Evolutionary conservation across 2,888 invertebrate species (phyloP).

Genomic region (Eupithecia subumbrata): DNA sequence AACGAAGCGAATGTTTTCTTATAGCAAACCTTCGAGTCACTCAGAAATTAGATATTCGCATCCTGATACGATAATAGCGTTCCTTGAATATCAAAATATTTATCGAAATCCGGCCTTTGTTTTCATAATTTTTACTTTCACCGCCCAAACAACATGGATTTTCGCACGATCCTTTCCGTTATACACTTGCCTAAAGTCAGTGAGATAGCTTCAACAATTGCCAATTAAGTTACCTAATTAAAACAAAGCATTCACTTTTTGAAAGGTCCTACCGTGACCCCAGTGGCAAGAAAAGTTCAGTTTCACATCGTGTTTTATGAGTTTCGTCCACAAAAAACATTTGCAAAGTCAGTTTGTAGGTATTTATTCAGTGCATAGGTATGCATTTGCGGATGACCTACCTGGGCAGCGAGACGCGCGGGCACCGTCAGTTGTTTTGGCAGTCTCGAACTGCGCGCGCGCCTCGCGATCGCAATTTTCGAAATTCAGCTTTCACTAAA

Average conservation of each 20-base stretch:
- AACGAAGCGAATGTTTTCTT: neutral
- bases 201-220: neutral
- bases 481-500: conserved; percentile 49
- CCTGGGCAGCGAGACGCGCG: conserved; percentile 67
- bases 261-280: neutral
- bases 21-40: neutral
- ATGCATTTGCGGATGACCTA: conserved; percentile 66
- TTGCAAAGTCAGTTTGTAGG: neutral
- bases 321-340: conserved; percentile 4
- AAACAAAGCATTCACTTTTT: neutral
- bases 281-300: conserved; percentile 12
- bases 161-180: conserved; percentile 53
- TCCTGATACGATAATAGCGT: conserved; percentile 1
- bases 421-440: conserved; percentile 80
- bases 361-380: conserved; percentile 30
- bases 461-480: conserved; percentile 49
- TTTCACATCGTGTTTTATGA: neutral
- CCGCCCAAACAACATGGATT: conserved; percentile 44
- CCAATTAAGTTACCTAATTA: neutral
- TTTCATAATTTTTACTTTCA: conserved; percentile 52
- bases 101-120: conserved; percentile 38
- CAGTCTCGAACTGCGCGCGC: conserved; percentile 67
- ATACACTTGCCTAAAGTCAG: conserved; percentile 36
- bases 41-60: neutral
- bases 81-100: conserved; percentile 40